A percentile compares a stretch with the other conserved stretches of the same genome.
These are phyloP conservation scores for Chamaea fasciata DNA, from an alignment of 2,113 vertebrate genomes.

Conservation along the genomic window DNA sequence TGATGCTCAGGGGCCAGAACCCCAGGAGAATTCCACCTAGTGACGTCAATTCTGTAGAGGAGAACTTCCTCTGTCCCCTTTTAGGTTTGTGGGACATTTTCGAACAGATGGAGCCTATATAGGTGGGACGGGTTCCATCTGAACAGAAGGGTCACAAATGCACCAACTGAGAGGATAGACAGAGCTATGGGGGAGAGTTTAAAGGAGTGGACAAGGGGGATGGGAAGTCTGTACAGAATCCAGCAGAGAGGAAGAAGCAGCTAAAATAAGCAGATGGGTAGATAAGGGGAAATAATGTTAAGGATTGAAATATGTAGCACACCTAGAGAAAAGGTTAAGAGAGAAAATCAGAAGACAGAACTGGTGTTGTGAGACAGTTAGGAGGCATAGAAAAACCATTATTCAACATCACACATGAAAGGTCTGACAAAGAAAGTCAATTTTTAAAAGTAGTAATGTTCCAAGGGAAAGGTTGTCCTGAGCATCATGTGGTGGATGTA, in stretches of 20 bases:
- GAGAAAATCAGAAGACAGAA: constrained; percentile 9
- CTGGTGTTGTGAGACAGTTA: neutral
- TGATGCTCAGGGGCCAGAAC: constrained; percentile 65
- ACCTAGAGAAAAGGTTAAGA: constrained; percentile 52
- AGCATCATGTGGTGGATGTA: neutral
- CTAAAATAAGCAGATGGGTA: constrained; percentile 78
- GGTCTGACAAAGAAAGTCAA: neutral
- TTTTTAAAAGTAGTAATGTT: neutral
- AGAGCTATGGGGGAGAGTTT: constrained; percentile 82
- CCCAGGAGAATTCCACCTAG: constrained; percentile 75
- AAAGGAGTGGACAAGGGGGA: constrained; percentile 74
- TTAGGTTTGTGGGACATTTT: constrained; percentile 73
- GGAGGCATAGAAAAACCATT: neutral
- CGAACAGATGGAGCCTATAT: constrained; percentile 79
- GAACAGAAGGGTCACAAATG: constrained; percentile 82
- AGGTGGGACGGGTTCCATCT: constrained; percentile 78
- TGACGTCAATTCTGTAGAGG: constrained; percentile 77
- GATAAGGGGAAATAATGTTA: constrained; percentile 58
- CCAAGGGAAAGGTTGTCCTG: neutral
- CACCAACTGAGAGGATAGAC: constrained; percentile 82
- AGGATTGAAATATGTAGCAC: constrained; percentile 52
- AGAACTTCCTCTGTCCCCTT: constrained; percentile 75
- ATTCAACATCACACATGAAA: neutral
- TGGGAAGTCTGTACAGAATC: constrained; percentile 70
- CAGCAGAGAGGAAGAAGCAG: constrained; percentile 75